Base-by-base conservation (phyloP, 2,113 vertebrate species). In the Cebus imitator region DNA sequence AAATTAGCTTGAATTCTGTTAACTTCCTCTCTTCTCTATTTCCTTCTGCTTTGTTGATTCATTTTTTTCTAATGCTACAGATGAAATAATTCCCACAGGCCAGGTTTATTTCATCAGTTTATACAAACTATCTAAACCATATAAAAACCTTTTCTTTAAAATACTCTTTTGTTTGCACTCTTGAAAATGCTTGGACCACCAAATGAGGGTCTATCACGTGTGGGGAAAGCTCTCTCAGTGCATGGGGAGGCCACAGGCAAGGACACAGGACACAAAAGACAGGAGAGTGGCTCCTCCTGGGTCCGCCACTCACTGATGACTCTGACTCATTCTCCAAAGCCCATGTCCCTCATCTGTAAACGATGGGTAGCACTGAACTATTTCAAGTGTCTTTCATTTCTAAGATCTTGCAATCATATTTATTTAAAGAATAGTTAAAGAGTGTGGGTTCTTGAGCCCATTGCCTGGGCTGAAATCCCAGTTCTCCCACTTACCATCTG, bases 401-500 rank as follows among this genome's bases (percentile, higher is more conserved):
- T 86, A 89, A 95, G 75, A 82, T 89, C 93, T 97, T 89, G 23
- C 48, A 89, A 87, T 83, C 13, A 52, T 93, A 30, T 87, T 87
- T 93, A 90, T 91, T 95, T 70, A 91, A 91, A 91, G 75, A 87
- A 84, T 57, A 95, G 87, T 75, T 89, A 91, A 30, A 50, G 64
- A 96, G 55, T 91, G 95, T 93, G 68, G 61, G 48, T 45, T 96
- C 92, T 89, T 27, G 37, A 95, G 68, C 61, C 82, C 87, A 94
- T 89, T 97, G 27, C 8, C 68, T 94, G 92, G 93, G 90, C 83
- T 87, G 11, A 8, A 76, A 61, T 87, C 87, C 85, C 79, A 85
- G 3, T 87, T 95, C 89, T 97, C 92, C 82, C 76, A 93, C 89
- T 58, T 83, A 64, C 92, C 93, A 92, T 91, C 89, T 96, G 91